Percentiles rank a stretch among this genome's conserved stretches.
phyloP scores from a whole-genome alignment of 2,797 vertebrate genomes.

The Chelidonichthys spinosus region DNA sequence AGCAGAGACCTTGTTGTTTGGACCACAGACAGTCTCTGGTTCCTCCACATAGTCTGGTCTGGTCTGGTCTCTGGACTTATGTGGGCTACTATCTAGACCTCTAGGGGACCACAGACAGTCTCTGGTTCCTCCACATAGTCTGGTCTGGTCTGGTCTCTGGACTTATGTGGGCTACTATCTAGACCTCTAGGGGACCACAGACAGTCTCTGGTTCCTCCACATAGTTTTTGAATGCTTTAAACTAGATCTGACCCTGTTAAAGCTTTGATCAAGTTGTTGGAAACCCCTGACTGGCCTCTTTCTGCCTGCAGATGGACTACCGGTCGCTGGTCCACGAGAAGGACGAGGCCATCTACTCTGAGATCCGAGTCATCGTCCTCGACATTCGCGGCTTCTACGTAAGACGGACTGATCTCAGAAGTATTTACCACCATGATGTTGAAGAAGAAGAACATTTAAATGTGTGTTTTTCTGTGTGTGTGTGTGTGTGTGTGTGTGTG shows the following conservation, averaged over 20 bases:
- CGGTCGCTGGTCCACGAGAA: slow-evolving; percentile 89
- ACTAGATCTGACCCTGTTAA: neutral
- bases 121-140: too few species aligned
- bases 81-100: too few species aligned
- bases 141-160: too few species aligned
- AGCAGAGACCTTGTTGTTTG: too few species aligned
- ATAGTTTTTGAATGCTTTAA: too few species aligned
- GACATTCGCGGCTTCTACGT: slow-evolving; percentile 92
- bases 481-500: neutral
- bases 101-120: too few species aligned
- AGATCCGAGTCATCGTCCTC: slow-evolving; percentile 85
- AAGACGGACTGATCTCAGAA: slow-evolving; percentile 55
- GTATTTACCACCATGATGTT: rapidly evolving
- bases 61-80: too few species aligned
- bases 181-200: too few species aligned
- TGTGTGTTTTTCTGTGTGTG: neutral
- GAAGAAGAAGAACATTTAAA: rapidly evolving
- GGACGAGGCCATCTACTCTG: slow-evolving; percentile 86
- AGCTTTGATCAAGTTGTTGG: neutral
- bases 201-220: too few species aligned
- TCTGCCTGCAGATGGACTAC: slow-evolving; percentile 89
- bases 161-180: too few species aligned
- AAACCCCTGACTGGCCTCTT: neutral
- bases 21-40: too few species aligned
- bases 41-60: too few species aligned